Conservation (phyloP, 2,797 vertebrate genomes). For the Brachyalestes nurse region DNA sequence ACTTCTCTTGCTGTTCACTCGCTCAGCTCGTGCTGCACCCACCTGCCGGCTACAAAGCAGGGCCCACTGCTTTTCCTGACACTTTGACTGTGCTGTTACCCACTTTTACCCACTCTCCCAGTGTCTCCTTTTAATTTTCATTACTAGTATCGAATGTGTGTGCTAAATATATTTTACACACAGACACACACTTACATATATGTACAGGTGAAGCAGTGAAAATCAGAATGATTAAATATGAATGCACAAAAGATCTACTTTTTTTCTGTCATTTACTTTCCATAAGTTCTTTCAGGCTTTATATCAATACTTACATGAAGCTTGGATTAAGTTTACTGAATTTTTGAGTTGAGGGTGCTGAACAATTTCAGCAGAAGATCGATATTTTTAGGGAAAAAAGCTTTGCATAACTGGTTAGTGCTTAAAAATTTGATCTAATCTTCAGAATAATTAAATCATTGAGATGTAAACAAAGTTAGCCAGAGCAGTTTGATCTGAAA, state of each 20-base stretch:
- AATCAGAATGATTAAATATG: background rate
- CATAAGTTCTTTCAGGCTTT: too few species aligned
- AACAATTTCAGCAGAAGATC: too few species aligned
- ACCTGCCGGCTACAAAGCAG: constrained; percentile 65
- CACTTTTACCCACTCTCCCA: background rate
- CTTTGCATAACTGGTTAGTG: too few species aligned
- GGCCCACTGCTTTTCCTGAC: constrained; percentile 53
- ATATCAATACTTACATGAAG: background rate
- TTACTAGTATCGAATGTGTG: constrained; percentile 56
- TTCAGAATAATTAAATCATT: too few species aligned
- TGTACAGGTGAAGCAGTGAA: background rate
- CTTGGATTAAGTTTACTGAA: background rate
- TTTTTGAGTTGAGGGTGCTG: background rate
- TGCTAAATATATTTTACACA: constrained; percentile 65
- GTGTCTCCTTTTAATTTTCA: constrained; percentile 62
- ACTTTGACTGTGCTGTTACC: constrained; percentile 56
- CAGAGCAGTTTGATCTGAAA: too few species aligned
- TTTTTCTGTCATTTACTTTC: background rate
- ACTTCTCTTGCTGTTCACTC: constrained; percentile 63
- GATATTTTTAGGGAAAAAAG: too few species aligned
- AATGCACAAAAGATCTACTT: too few species aligned
- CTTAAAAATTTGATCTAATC: background rate
- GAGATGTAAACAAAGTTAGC: too few species aligned
- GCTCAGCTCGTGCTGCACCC: constrained; percentile 63
- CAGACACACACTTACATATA: background rate